A percentile compares a stretch with the other conserved stretches of the same genome.
Conservation (phyloP, 2,113 vertebrate species). For the Nanorana parkeri region DNA sequence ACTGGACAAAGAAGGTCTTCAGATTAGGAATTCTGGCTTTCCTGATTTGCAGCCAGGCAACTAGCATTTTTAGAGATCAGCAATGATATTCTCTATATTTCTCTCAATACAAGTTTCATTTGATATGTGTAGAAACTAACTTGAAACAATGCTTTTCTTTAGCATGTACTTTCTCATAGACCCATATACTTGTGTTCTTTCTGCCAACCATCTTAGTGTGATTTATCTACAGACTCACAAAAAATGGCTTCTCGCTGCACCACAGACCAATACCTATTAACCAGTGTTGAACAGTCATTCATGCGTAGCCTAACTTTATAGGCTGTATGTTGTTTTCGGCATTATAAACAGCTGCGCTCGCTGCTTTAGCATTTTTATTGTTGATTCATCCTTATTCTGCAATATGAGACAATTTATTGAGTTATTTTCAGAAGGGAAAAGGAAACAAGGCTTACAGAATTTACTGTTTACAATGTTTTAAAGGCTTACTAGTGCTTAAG, state of each 20-base stretch:
- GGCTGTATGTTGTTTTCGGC: conserved; percentile 49
- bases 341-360: conserved; percentile 40
- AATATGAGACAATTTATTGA: conserved; percentile 49
- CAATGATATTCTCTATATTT: no score
- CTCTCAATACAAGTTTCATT: no score
- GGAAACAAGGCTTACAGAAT: conserved; percentile 46
- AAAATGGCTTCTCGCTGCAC: conserved; percentile 38
- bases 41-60: no score
- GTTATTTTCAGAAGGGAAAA: conserved; percentile 40
- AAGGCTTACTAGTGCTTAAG: conserved; percentile 33
- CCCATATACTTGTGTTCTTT: neutral
- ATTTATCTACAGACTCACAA: conserved; percentile 35
- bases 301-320: conserved; percentile 44
- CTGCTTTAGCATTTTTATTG: conserved; percentile 49
- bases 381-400: conserved; percentile 51
- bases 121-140: no score
- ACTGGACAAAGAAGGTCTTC: no score
- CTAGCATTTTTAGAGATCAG: no score
- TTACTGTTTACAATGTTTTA: conserved; percentile 34
- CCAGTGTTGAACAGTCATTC: conserved; percentile 50
- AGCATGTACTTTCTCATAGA: no score
- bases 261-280: conserved; percentile 42
- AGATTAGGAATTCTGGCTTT: no score
- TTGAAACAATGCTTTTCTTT: no score
- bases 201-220: conserved; percentile 26